Evolutionary conservation across 2,888 invertebrate species (phyloP).

Genomic region (Camptogramma bilineatum): DNA sequence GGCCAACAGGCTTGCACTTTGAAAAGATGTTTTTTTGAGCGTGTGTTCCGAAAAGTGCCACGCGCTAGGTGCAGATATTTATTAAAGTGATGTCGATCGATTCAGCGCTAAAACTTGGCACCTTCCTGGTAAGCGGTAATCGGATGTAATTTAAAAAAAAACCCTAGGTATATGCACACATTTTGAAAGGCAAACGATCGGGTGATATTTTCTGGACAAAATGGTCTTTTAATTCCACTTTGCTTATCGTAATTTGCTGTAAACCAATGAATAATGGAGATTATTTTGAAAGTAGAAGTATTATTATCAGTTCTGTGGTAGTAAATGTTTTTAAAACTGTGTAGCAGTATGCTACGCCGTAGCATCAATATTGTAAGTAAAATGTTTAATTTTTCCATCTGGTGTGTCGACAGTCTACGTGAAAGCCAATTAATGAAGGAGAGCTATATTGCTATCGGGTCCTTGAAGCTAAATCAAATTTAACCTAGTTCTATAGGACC

Average conservation of each 20-base stretch:
- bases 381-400: neutral
- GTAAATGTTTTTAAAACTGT: neutral
- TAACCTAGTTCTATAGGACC: slow-evolving; percentile 14
- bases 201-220: neutral
- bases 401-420: neutral
- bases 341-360: slow-evolving; percentile 9
- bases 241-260: too few relatives aligned
- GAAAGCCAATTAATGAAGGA: slow-evolving; percentile 38
- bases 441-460: slow-evolving; percentile 24
- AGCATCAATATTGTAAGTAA: neutral
- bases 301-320: too few relatives aligned
- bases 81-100: neutral
- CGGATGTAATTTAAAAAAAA: neutral
- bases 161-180: neutral
- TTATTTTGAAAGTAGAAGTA: too few relatives aligned
- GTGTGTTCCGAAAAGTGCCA: neutral
- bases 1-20: slow-evolving; percentile 43
- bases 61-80: neutral
- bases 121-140: neutral
- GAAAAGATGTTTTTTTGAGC: slow-evolving; percentile 1
- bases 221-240: too few relatives aligned
- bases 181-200: neutral
- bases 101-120: neutral
- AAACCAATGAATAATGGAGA: too few relatives aligned
- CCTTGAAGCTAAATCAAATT: slow-evolving; percentile 39